Evolutionary conservation across 1,140 invertebrate species (phyloP).

Genomic region (Pemphigus obesinymphae): DNA sequence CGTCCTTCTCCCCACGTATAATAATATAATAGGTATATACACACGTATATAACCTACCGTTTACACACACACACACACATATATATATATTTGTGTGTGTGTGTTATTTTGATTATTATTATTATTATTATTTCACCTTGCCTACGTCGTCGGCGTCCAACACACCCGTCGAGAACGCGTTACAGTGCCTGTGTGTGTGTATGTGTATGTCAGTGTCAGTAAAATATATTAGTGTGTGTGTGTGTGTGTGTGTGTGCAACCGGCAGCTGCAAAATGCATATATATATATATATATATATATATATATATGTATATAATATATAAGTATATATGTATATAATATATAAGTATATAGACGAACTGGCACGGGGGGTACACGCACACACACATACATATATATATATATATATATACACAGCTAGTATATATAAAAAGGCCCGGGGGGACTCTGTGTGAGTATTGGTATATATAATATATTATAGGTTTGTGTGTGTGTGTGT

Average conservation of each 20-base stretch:
- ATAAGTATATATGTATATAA: too few relatives aligned
- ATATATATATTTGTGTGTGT: background rate
- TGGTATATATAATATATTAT: too few relatives aligned
- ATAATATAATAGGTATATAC: too few relatives aligned
- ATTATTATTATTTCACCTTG: conserved; percentile 23
- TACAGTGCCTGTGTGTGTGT: background rate
- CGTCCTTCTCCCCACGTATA: background rate
- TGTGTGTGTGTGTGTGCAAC: background rate
- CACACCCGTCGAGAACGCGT: background rate
- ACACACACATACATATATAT: too few relatives aligned
- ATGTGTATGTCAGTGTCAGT: too few relatives aligned
- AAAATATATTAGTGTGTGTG: too few relatives aligned
- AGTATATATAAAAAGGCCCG: background rate
- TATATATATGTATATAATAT: background rate
- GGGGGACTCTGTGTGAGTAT: conserved; percentile 3
- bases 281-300: background rate
- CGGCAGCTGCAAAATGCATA: conserved; percentile 21
- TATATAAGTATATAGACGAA: background rate
- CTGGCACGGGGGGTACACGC: too few relatives aligned
- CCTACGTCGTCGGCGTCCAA: background rate
- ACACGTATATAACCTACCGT: background rate
- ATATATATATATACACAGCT: too few relatives aligned
- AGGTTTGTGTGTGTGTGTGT: background rate
- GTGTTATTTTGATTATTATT: too few relatives aligned
- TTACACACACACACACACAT: background rate